Evolutionary conservation across 2,113 vertebrate genomes (phyloP).

Genomic region (Nycticebus coucang): DNA sequence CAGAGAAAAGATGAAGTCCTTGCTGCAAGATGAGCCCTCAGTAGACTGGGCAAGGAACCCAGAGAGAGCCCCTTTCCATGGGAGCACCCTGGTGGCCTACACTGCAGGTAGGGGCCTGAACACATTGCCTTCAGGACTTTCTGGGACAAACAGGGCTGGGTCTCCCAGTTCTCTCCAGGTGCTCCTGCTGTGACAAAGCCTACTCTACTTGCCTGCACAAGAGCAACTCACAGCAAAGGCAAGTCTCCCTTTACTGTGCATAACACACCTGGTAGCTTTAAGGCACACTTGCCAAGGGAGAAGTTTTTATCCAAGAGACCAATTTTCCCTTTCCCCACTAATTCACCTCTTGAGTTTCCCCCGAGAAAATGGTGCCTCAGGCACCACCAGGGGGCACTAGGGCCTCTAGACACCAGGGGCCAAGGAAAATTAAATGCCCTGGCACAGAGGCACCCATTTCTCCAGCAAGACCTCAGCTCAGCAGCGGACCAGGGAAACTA

Average conservation of each 20-base stretch:
- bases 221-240: neutral
- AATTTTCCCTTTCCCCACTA: neutral
- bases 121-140: neutral
- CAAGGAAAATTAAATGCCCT: constrained; percentile 53
- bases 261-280: neutral
- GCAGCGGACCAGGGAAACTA: neutral
- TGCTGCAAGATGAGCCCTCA: neutral
- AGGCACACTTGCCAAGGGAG: constrained; percentile 30
- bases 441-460: neutral
- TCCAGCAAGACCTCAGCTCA: neutral
- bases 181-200: neutral
- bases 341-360: constrained; percentile 44
- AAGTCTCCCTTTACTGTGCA: neutral
- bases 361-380: constrained; percentile 32
- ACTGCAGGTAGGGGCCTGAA: neutral
- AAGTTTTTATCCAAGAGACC: neutral
- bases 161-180: neutral
- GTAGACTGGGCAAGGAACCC: neutral
- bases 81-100: neutral
- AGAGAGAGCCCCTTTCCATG: neutral
- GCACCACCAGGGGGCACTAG: constrained; percentile 79
- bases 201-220: neutral
- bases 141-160: neutral
- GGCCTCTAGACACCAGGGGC: constrained; percentile 65
- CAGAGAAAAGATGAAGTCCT: neutral